These are phyloP conservation scores for Recurvirostra avosetta DNA, from an alignment of 2,113 vertebrate genomes.

Conservation along the genomic window DNA sequence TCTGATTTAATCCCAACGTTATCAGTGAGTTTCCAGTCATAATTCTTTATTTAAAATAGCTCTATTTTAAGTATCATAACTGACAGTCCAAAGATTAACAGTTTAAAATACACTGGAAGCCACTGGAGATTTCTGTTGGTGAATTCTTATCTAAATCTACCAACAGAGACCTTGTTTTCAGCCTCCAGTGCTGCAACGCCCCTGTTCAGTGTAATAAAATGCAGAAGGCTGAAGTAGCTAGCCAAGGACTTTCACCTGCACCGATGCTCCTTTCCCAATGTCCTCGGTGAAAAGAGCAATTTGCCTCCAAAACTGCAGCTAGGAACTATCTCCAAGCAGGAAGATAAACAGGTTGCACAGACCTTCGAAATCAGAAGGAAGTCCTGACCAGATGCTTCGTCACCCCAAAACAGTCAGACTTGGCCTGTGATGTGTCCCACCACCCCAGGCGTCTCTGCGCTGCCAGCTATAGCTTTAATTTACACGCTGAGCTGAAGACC, in stretches of 20 bases:
- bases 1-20: background rate
- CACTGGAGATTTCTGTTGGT: background rate
- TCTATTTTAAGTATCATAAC: background rate
- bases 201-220: conserved; percentile 16
- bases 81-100: conserved; percentile 26
- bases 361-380: background rate
- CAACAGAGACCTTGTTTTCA: background rate
- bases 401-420: background rate
- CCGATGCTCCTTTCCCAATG: background rate
- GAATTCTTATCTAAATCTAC: conserved; percentile 32
- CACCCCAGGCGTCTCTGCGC: background rate
- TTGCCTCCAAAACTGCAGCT: background rate
- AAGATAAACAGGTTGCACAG: background rate
- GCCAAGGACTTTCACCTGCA: conserved; percentile 11
- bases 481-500: background rate
- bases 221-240: background rate
- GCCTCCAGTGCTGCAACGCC: background rate
- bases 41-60: background rate
- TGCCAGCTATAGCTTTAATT: background rate
- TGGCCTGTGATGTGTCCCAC: background rate
- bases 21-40: background rate
- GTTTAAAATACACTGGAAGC: background rate
- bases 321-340: background rate
- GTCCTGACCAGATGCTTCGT: background rate
- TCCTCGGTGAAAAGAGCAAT: background rate